Conservation (phyloP, 1,140 invertebrate genomes). For the Schlechtendalia chinensis region DNA sequence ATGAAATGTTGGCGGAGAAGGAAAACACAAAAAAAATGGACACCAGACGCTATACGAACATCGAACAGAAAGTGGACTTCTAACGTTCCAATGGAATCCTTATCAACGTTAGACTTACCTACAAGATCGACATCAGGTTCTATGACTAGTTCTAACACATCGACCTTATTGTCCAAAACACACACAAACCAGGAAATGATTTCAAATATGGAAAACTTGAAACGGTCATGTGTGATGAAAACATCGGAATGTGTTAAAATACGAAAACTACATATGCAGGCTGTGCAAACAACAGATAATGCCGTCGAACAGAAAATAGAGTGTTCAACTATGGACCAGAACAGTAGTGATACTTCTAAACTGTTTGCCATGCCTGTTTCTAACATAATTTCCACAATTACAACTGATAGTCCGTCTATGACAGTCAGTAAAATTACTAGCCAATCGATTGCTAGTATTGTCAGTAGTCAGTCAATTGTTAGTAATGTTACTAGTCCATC, state of each 20-base stretch:
- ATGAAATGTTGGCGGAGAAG: conserved; percentile 53
- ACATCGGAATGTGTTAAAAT: background rate
- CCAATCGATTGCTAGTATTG: background rate
- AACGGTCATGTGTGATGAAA: conserved; percentile 2
- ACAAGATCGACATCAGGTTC: conserved; percentile 32
- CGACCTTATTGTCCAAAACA: conserved; percentile 3
- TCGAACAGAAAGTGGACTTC: conserved; percentile 39
- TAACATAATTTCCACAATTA: conserved; percentile 1
- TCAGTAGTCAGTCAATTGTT: background rate
- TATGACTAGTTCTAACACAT: conserved; percentile 32
- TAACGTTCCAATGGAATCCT: conserved; percentile 14
- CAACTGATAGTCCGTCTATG: background rate
- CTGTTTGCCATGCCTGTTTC: conserved; percentile 6
- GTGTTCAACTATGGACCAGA: background rate
- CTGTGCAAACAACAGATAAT: conserved; percentile 35
- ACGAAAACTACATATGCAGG: conserved; percentile 10
- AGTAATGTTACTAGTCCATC: background rate
- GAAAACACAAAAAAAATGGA: conserved; percentile 61
- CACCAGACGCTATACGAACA: conserved; percentile 54
- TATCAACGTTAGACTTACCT: conserved; percentile 36
- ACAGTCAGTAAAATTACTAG: background rate
- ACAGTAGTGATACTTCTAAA: background rate
- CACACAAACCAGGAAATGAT: background rate
- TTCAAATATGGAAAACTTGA: background rate
- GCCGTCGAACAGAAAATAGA: conserved; percentile 19